phyloP scores from a whole-genome alignment of 2,888 invertebrate species.

The Oscheius myriophilus region DNA sequence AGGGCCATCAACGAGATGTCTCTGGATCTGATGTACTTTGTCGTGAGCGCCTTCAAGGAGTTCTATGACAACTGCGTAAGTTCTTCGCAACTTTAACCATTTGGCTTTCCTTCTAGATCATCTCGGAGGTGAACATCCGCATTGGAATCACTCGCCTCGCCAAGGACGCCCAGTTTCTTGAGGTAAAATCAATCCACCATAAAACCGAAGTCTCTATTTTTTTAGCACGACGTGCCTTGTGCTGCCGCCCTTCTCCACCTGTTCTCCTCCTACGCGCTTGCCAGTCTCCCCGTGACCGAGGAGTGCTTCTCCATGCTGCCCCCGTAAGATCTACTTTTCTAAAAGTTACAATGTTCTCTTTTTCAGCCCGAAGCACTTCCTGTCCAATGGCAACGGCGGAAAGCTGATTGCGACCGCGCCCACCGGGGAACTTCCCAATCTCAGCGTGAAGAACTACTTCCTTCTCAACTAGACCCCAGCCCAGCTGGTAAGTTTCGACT shows the following conservation, averaged over 20 bases:
- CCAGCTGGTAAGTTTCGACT: no score
- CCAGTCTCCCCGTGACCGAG: slow-evolving; percentile 8
- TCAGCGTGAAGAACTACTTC: no score
- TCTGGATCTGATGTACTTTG: slow-evolving; percentile 9
- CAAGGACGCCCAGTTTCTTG: slow-evolving; percentile 3
- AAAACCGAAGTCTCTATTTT: neutral
- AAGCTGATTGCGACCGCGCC: no score
- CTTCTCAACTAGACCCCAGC: no score
- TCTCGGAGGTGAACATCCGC: slow-evolving; percentile 5
- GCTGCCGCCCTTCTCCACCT: slow-evolving; percentile 15
- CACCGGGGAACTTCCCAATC: no score
- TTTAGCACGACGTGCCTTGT: slow-evolving; percentile 18
- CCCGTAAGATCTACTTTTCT: slow-evolving; percentile 6
- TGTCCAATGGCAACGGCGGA: no score
- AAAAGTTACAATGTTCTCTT: no score
- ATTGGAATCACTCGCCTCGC: slow-evolving; percentile 16
- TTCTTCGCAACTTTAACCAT: no score
- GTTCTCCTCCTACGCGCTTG: slow-evolving; percentile 21
- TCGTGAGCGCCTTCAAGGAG: slow-evolving; percentile 4
- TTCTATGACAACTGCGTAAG: slow-evolving; percentile 13
- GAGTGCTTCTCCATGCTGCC: slow-evolving; percentile 8
- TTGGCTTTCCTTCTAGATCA: neutral
- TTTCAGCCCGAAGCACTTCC: no score
- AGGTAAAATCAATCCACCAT: neutral
- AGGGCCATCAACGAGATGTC: neutral